Evolutionary conservation across 2,888 invertebrate species (phyloP).

Genomic region (Drosophila gaucha): DNA sequence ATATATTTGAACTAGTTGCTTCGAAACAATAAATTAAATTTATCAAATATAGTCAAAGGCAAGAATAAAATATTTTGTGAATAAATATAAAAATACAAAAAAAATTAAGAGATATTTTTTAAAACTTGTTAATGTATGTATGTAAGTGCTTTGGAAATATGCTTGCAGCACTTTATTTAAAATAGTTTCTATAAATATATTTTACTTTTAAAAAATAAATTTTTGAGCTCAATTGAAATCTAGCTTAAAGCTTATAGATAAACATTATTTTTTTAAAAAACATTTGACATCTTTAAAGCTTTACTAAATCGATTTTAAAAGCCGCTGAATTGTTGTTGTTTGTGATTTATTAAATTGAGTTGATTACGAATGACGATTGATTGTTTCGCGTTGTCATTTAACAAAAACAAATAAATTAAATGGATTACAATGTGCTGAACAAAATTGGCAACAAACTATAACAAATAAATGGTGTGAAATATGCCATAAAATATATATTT

Average conservation of each 20-base stretch:
- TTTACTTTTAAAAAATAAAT: too few species aligned
- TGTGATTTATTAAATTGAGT: background rate
- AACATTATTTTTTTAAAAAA: too few species aligned
- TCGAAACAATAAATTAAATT: background rate
- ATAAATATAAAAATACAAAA: background rate
- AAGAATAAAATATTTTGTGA: too few species aligned
- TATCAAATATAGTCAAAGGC: background rate
- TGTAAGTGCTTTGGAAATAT: too few species aligned
- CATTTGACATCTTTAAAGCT: background rate
- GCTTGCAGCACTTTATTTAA: too few species aligned
- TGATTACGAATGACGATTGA: background rate
- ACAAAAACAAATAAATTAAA: background rate
- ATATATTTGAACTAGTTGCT: background rate
- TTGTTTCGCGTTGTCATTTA: background rate
- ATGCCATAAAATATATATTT: background rate
- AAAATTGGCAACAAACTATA: constrained; percentile 4
- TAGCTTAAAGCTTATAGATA: too few species aligned
- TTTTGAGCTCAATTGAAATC: too few species aligned
- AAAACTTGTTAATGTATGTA: too few species aligned
- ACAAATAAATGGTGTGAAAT: background rate
- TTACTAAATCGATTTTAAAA: constrained; percentile 11
- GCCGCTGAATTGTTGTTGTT: background rate
- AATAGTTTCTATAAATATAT: too few species aligned
- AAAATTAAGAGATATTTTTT: too few species aligned
- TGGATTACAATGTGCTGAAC: background rate